Percentiles rank a stretch among this genome's conserved stretches.
Evolutionary conservation across 2,888 invertebrate species (phyloP).

Genomic region (Micoletzkya japonica): DNA sequence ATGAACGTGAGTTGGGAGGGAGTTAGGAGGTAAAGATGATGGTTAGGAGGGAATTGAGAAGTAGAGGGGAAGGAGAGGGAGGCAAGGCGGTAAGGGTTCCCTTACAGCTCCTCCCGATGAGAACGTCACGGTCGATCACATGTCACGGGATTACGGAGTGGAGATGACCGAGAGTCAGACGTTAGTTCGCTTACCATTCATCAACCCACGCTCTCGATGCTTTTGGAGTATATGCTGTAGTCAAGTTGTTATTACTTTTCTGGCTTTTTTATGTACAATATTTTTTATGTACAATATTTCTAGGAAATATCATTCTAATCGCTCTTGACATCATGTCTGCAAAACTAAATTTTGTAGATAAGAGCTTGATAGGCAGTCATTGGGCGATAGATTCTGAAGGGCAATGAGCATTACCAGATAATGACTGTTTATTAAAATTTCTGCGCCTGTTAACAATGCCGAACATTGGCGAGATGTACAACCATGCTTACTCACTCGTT

Average conservation of each 20-base stretch:
- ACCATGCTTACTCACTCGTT: too few species aligned
- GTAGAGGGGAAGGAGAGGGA: background rate
- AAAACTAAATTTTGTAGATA: too few species aligned
- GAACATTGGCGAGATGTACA: too few species aligned
- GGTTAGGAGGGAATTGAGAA: background rate
- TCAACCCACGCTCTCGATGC: background rate
- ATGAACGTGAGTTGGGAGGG: conserved; percentile 16
- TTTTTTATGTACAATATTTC: background rate
- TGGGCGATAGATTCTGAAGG: too few species aligned
- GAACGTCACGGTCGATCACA: conserved; percentile 52
- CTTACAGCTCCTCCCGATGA: conserved; percentile 52
- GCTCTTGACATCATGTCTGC: too few species aligned
- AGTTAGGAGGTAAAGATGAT: background rate
- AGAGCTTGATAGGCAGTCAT: too few species aligned
- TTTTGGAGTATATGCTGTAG: background rate
- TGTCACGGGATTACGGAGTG: conserved; percentile 57
- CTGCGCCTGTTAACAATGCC: too few species aligned
- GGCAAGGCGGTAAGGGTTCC: too few species aligned
- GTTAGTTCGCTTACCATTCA: conserved; percentile 26
- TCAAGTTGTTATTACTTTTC: background rate
- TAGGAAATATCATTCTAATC: too few species aligned
- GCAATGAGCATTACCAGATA: too few species aligned
- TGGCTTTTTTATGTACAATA: background rate
- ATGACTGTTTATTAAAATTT: too few species aligned
- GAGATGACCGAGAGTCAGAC: conserved; percentile 57